Percentiles rank a stretch among this genome's conserved stretches.
Evolutionary conservation across 2,113 vertebrate genomes (phyloP).

Genomic region (Prionailurus bengalensis): DNA sequence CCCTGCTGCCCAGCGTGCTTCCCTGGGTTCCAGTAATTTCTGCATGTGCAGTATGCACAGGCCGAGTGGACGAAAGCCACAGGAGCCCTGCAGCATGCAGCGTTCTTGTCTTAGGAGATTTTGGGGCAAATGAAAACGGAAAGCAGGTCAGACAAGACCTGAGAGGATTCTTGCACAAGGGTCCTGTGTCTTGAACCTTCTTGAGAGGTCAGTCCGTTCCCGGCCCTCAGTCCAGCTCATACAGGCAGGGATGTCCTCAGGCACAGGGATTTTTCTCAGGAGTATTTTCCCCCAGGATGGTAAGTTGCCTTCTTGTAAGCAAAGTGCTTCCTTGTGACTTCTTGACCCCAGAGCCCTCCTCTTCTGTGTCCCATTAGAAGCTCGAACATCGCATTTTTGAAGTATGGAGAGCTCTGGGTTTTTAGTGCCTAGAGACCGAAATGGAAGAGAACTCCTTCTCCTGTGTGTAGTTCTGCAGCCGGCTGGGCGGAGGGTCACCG

Average conservation of each 20-base stretch:
- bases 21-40: background rate
- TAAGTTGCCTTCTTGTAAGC: slow-evolving; percentile 25
- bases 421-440: background rate
- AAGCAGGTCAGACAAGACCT: background rate
- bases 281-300: background rate
- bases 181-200: background rate
- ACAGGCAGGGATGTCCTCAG: background rate
- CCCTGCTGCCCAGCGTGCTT: background rate
- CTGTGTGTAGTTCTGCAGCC: background rate
- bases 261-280: background rate
- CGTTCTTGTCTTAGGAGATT: background rate
- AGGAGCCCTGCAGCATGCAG: background rate
- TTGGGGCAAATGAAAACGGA: background rate
- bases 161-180: background rate
- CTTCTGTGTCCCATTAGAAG: background rate
- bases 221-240: background rate
- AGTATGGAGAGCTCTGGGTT: background rate
- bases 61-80: background rate
- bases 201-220: background rate
- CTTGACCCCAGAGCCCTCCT: background rate
- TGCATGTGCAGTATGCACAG: background rate
- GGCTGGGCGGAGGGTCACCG: background rate
- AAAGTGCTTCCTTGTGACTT: background rate
- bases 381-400: background rate
- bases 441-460: background rate